Conservation (phyloP, 2,797 vertebrate genomes). For the Galago senegalensis region DNA sequence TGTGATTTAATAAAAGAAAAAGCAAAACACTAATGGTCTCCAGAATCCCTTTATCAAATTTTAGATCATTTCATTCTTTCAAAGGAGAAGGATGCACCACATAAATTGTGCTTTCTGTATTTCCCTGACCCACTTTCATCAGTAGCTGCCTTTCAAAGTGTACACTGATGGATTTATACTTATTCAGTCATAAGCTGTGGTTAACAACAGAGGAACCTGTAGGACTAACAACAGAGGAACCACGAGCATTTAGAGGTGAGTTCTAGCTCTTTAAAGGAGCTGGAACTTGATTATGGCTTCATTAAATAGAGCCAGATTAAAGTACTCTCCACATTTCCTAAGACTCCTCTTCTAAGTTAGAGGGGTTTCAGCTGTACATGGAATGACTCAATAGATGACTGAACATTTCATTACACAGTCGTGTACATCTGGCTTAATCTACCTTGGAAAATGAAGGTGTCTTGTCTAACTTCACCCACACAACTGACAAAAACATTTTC, state of each 20-base stretch:
- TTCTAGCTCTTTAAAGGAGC: neutral
- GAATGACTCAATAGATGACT: neutral
- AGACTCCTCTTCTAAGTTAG: neutral
- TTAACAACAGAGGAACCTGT: too few relatives aligned
- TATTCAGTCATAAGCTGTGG: neutral
- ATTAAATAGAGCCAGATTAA: neutral
- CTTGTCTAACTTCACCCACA: neutral
- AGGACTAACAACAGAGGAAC: neutral
- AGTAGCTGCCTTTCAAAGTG: neutral
- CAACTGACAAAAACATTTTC: neutral
- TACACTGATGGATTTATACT: neutral
- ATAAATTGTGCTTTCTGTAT: neutral
- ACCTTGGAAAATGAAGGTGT: conserved; percentile 22
- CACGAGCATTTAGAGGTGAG: neutral
- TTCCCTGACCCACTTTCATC: neutral
- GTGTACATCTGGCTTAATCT: neutral
- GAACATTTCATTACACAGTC: neutral
- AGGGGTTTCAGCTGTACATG: neutral
- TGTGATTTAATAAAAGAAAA: too few relatives aligned
- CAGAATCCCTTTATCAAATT: neutral
- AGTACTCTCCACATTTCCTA: neutral
- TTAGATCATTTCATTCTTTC: conserved; percentile 1
- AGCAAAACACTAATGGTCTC: neutral
- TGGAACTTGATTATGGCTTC: neutral
- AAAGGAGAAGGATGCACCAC: neutral